Evolutionary conservation across 1,140 invertebrate genomes (phyloP).

Genomic region (Drosophila leontia): DNA sequence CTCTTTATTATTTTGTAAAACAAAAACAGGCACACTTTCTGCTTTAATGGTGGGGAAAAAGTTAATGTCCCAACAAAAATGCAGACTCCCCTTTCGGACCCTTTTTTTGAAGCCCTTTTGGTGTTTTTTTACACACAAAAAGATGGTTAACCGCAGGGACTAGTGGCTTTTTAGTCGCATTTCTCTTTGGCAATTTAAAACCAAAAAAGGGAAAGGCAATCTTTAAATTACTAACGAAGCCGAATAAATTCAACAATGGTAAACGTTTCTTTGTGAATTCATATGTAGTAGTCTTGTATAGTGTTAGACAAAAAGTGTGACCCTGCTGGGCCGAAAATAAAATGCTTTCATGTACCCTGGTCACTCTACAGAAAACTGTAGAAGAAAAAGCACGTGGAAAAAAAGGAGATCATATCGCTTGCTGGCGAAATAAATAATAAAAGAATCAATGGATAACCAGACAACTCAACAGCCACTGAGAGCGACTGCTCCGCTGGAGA

Average conservation of each 20-base stretch:
- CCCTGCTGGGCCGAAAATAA: not conserved
- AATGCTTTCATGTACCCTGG: no score
- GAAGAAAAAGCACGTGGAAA: no score
- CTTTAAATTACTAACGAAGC: no score
- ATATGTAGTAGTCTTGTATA: no score
- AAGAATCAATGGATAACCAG: not conserved
- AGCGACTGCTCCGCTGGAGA: conserved; percentile 83
- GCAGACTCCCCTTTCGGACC: not conserved
- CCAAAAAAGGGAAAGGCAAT: not conserved
- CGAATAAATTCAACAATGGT: not conserved
- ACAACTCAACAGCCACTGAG: no score
- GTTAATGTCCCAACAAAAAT: conserved; percentile 36
- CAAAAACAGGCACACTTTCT: conserved; percentile 30
- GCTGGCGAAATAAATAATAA: not conserved
- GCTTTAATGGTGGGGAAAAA: conserved; percentile 32
- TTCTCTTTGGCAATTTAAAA: conserved; percentile 9
- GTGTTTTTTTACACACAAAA: conserved; percentile 11
- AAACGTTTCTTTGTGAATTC: no score
- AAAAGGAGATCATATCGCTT: no score
- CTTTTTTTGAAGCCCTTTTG: conserved; percentile 2
- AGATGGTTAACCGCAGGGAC: conserved; percentile 29
- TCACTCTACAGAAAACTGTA: no score
- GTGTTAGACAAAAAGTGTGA: not conserved
- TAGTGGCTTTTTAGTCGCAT: not conserved
- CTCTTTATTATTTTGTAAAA: conserved; percentile 76